phyloP scores from a whole-genome alignment of 2,888 invertebrate genomes.

The Myathropa florea region DNA sequence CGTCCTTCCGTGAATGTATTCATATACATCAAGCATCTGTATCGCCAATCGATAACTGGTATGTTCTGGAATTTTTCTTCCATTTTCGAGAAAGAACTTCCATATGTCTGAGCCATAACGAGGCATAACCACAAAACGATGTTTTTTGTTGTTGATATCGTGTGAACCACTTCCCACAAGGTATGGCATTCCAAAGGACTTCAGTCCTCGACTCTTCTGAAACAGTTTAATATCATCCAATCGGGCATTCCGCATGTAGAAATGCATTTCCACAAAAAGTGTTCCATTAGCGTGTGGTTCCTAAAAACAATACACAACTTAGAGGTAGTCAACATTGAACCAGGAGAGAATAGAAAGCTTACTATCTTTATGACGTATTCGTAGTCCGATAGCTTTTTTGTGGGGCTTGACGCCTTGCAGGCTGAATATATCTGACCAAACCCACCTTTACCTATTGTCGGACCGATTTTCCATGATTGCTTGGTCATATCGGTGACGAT shows the following conservation, averaged over 20 bases:
- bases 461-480: conserved; percentile 92
- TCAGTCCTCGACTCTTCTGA: conserved; percentile 71
- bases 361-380: conserved; percentile 91
- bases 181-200: conserved; percentile 77
- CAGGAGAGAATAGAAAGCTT: conserved; percentile 78
- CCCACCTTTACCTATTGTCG: conserved; percentile 94
- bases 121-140: conserved; percentile 94
- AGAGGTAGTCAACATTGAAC: background rate
- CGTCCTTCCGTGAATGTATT: conserved; percentile 94
- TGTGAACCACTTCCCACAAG: conserved; percentile 93
- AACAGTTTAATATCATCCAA: conserved; percentile 76
- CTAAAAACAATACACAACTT: conserved; percentile 42
- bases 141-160: conserved; percentile 87
- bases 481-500: conserved; percentile 88
- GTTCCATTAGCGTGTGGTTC: conserved; percentile 82
- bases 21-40: conserved; percentile 93
- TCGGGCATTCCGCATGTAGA: conserved; percentile 90
- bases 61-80: conserved; percentile 85
- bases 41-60: conserved; percentile 90
- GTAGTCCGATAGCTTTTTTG: conserved; percentile 82
- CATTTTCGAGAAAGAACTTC: conserved; percentile 87
- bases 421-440: conserved; percentile 97
- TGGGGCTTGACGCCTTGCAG: conserved; percentile 83
- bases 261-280: conserved; percentile 84
- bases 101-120: conserved; percentile 93